Percentiles rank a stretch among this genome's conserved stretches.
phyloP scores from a whole-genome alignment of 1,140 invertebrate genomes.

The Lerema accius region DNA sequence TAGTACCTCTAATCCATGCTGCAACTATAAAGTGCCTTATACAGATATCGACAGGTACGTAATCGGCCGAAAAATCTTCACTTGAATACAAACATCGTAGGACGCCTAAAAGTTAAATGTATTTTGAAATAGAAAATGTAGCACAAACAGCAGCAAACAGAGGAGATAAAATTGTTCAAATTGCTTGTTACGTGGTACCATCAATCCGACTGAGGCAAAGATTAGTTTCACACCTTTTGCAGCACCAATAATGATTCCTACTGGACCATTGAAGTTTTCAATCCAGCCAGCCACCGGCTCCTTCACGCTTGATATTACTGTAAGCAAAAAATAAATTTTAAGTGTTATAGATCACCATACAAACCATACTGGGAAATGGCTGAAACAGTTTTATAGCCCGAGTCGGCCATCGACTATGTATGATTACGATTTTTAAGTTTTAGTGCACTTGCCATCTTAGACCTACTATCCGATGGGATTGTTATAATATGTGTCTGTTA shows the following conservation, averaged over 20 bases:
- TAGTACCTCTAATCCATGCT: conserved; percentile 6
- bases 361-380: too few relatives aligned
- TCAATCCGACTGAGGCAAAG: neutral
- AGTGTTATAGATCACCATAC: too few relatives aligned
- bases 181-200: too few relatives aligned
- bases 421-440: too few relatives aligned
- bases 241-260: conserved; percentile 88
- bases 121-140: neutral
- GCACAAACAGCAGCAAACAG: too few relatives aligned
- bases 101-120: neutral
- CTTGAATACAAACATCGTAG: neutral
- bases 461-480: too few relatives aligned
- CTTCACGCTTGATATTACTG: conserved; percentile 85
- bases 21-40: conserved; percentile 3
- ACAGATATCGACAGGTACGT: neutral
- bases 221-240: conserved; percentile 85
- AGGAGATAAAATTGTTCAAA: too few relatives aligned
- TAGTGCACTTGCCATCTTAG: too few relatives aligned
- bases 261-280: conserved; percentile 97
- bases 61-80: neutral
- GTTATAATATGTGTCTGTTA: too few relatives aligned
- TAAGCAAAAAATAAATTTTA: conserved; percentile 44
- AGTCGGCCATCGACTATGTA: too few relatives aligned
- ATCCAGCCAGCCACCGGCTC: conserved; percentile 93
- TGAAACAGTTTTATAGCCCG: too few relatives aligned